Conservation (phyloP, 1,140 invertebrate genomes). For the Drosophila tani region DNA sequence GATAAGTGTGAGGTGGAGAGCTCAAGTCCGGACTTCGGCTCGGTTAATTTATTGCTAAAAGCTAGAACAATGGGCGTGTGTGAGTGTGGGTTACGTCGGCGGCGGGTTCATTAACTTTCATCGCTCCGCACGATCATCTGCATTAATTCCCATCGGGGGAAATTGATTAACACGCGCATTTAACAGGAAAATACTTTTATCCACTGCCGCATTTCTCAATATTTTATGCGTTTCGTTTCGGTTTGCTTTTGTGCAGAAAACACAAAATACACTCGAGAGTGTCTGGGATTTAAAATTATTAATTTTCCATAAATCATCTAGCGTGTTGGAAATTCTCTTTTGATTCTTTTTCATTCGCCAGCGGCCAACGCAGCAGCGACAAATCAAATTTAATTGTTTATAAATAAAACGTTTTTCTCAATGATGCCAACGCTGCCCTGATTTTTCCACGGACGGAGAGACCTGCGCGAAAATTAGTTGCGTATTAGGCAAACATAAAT, state of each 20-base stretch:
- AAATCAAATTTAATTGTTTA: conserved; percentile 84
- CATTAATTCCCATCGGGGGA: conserved; percentile 22
- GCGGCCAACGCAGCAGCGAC: conserved; percentile 61
- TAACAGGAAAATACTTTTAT: conserved; percentile 79
- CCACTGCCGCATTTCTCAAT: conserved; percentile 78
- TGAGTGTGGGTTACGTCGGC: conserved; percentile 18
- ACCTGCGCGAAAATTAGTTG: conserved; percentile 73
- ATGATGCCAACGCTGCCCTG: conserved; percentile 50
- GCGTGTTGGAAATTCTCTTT: conserved; percentile 20
- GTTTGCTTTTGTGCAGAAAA: conserved; percentile 37
- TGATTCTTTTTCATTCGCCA: conserved; percentile 41
- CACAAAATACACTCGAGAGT: conserved; percentile 9
- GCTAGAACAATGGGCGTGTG: conserved; percentile 24
- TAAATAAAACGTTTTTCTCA: conserved; percentile 82
- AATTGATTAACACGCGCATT: conserved; percentile 72
- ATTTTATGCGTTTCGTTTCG: conserved; percentile 57
- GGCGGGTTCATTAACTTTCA: conserved; percentile 43
- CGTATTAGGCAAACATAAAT: conserved; percentile 81
- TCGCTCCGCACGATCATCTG: conserved; percentile 25
- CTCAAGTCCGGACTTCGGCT: conserved; percentile 22
- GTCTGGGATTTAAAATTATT: conserved; percentile 47
- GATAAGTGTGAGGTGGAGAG: conserved; percentile 37
- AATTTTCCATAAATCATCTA: conserved; percentile 36
- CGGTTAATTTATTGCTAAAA: conserved; percentile 39
- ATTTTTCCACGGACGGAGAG: conserved; percentile 11